Percentiles rank a stretch among this genome's conserved stretches.
phyloP scores from a whole-genome alignment of 2,888 invertebrate genomes.

The Halictus ligatus region DNA sequence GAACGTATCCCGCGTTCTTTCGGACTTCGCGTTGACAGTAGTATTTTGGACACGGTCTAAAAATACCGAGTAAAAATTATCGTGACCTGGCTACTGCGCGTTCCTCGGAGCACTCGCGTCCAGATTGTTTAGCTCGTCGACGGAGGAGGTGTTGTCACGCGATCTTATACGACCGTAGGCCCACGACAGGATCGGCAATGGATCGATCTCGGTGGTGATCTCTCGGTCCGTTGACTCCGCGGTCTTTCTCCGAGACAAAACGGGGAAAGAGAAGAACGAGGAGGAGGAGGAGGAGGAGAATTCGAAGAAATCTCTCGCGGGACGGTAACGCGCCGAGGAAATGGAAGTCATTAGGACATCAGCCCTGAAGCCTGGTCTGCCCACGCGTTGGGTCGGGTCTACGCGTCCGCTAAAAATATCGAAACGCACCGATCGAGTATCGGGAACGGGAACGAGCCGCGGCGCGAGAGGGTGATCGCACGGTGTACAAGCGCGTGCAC shows the following conservation, averaged over 20 bases:
- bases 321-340: slow-evolving; percentile 52
- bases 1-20: slow-evolving; percentile 50
- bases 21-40: slow-evolving; percentile 50
- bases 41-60: slow-evolving; percentile 49
- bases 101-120: slow-evolving; percentile 28
- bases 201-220: not conserved
- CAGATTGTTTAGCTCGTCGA: slow-evolving; percentile 18
- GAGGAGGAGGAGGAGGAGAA: not conserved
- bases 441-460: slow-evolving; percentile 65
- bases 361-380: slow-evolving; percentile 62
- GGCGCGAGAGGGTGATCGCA: slow-evolving; percentile 9
- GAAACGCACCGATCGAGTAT: slow-evolving; percentile 76
- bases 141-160: too few species aligned
- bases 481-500: slow-evolving; percentile 34
- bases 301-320: not conserved
- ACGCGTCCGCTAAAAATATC: slow-evolving; percentile 77
- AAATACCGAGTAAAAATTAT: slow-evolving; percentile 54
- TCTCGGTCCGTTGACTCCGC: not conserved
- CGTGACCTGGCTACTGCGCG: slow-evolving; percentile 42
- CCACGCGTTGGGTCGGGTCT: slow-evolving; percentile 69
- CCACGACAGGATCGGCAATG: not conserved
- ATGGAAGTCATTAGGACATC: slow-evolving; percentile 66
- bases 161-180: not conserved
- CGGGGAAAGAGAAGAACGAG: not conserved
- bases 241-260: not conserved